Evolutionary conservation across 1,140 invertebrate species (phyloP).

Genomic region (Anastrepha ludens): DNA sequence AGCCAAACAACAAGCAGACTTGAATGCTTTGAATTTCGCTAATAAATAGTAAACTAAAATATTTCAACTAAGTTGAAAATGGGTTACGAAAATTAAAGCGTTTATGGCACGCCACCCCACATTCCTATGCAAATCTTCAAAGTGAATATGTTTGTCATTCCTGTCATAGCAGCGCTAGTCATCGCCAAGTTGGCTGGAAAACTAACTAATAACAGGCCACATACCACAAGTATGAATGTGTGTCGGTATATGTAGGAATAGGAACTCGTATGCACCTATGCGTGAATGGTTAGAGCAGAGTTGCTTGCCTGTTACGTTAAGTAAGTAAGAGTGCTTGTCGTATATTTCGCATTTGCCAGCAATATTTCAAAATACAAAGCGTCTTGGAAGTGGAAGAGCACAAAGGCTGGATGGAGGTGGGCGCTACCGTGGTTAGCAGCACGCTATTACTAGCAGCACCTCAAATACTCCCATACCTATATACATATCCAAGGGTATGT

Average conservation of each 20-base stretch:
- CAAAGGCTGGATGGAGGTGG: not conserved
- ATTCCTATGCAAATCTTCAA: constrained; percentile 38
- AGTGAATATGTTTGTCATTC: constrained; percentile 21
- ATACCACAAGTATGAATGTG: not conserved
- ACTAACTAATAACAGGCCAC: not conserved
- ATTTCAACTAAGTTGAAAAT: constrained; percentile 14
- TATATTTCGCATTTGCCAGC: constrained; percentile 28
- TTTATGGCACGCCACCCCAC: not conserved
- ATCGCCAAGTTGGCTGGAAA: not conserved
- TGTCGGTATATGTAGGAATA: not conserved
- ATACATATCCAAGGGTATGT: not conserved
- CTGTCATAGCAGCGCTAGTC: not conserved
- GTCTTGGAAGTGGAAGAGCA: constrained; percentile 21
- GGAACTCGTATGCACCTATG: not conserved
- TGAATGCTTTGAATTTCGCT: not conserved
- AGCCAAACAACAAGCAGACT: no score
- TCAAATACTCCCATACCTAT: not conserved
- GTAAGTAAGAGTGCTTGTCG: constrained; percentile 8
- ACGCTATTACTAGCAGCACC: not conserved
- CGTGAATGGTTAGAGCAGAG: not conserved
- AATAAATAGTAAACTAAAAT: constrained; percentile 8
- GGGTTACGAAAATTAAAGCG: constrained; percentile 24
- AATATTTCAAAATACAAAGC: constrained; percentile 39
- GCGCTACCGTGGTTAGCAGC: not conserved
- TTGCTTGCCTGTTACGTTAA: constrained; percentile 2